phyloP scores from a whole-genome alignment of 2,888 invertebrate genomes.

The Colletes collaris region DNA sequence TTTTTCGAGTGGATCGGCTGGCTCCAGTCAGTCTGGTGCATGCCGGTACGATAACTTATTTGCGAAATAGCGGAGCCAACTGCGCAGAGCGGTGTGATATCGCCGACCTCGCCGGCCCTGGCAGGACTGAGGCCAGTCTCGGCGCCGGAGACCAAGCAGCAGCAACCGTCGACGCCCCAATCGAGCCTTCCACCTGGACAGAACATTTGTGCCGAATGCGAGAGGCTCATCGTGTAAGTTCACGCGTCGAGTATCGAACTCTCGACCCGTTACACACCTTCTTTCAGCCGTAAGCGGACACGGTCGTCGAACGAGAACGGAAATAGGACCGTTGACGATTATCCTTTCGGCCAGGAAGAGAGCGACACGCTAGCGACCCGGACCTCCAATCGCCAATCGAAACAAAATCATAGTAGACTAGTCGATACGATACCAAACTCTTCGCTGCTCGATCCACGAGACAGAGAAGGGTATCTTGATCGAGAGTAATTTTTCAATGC shows the following conservation, averaged over 20 bases:
- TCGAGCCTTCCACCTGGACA: constrained; percentile 91
- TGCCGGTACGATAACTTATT: constrained; percentile 69
- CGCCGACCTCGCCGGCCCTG: constrained; percentile 82
- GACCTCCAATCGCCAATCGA: constrained; percentile 1
- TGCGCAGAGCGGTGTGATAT: constrained; percentile 82
- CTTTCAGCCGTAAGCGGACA: constrained; percentile 57
- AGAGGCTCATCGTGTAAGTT: constrained; percentile 98
- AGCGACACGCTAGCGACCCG: neutral
- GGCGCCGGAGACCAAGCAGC: constrained; percentile 87
- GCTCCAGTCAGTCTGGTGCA: constrained; percentile 44
- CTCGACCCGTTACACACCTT: constrained; percentile 36
- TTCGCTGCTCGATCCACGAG: too few species aligned
- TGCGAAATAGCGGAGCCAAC: constrained; percentile 81
- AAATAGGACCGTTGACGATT: constrained; percentile 19
- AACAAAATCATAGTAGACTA: neutral
- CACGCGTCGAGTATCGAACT: constrained; percentile 18
- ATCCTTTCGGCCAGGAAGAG: constrained; percentile 9
- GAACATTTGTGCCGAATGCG: constrained; percentile 98
- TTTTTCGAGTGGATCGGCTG: constrained; percentile 30
- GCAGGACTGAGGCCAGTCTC: constrained; percentile 88
- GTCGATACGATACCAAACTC: too few species aligned
- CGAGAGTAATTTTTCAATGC: too few species aligned
- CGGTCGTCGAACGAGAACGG: constrained; percentile 34
- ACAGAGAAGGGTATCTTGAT: too few species aligned
- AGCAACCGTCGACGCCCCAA: constrained; percentile 84